Conservation (phyloP, 1,140 invertebrate species). For the Rhyacophila brunnea region DNA sequence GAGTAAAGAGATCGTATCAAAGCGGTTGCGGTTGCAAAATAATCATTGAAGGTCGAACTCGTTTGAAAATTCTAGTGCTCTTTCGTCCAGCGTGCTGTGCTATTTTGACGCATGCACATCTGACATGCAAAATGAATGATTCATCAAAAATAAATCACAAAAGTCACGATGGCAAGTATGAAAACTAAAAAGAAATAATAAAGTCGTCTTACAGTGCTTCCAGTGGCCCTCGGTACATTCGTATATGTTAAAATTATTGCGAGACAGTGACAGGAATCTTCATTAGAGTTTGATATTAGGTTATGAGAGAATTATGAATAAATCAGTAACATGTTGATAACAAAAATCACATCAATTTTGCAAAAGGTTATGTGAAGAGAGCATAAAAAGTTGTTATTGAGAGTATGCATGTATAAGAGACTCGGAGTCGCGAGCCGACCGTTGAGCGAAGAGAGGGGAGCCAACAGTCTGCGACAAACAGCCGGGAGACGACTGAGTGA, state of each 20-base stretch:
- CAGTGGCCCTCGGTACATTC: conserved; percentile 31
- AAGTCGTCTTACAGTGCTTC: conserved; percentile 35
- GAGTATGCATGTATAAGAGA: no score
- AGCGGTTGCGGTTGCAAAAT: no score
- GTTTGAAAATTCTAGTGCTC: conserved; percentile 18
- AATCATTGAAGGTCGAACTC: no score
- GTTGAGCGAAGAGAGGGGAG: no score
- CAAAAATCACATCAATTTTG: no score
- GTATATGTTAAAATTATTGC: not conserved
- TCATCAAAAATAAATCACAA: conserved; percentile 15
- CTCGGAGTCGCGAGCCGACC: no score
- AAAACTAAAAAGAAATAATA: conserved; percentile 34
- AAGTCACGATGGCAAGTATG: conserved; percentile 23
- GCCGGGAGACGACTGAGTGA: not conserved
- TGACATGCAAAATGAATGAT: conserved; percentile 24
- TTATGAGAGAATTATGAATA: conserved; percentile 4
- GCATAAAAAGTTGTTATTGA: no score
- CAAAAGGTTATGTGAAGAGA: no score
- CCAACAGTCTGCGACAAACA: not conserved
- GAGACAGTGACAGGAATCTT: conserved; percentile 2
- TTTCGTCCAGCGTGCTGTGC: conserved; percentile 21
- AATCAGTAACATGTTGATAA: conserved; percentile 1
- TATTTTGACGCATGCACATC: conserved; percentile 23
- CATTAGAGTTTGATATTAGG: conserved; percentile 6
- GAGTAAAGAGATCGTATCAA: no score